phyloP scores from a whole-genome alignment of 2,113 vertebrate genomes.

The Carlito syrichta region DNA sequence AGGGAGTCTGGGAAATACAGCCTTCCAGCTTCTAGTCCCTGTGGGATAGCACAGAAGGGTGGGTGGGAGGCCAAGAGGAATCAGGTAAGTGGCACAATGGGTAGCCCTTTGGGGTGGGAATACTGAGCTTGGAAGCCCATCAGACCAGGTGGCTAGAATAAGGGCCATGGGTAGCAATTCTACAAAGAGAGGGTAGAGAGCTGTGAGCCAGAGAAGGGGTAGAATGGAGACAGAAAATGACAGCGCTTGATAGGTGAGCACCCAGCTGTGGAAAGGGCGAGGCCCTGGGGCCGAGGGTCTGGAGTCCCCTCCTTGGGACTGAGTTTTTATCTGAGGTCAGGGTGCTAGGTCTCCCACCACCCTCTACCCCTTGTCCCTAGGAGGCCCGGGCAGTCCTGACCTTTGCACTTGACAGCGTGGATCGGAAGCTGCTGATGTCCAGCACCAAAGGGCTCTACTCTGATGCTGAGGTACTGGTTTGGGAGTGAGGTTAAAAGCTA shows the following conservation, averaged over 20 bases:
- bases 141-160: neutral
- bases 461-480: conserved; percentile 84
- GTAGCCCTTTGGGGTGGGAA: neutral
- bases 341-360: neutral
- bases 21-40: neutral
- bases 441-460: conserved; percentile 91
- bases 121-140: neutral
- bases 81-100: neutral
- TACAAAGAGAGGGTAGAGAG: neutral
- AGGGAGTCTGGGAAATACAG: neutral
- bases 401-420: conserved; percentile 88
- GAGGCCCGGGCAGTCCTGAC: conserved; percentile 90
- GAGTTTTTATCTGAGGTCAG: neutral
- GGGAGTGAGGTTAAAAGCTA: neutral
- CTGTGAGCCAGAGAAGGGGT: accelerated
- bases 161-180: neutral
- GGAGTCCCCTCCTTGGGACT: too few species aligned
- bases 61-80: neutral
- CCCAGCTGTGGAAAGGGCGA: neutral
- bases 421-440: conserved; percentile 86
- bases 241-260: too few species aligned
- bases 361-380: conserved; percentile 70
- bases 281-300: neutral
- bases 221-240: neutral
- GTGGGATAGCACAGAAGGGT: neutral